Base-by-base conservation (phyloP, 2,113 vertebrate species). In the Scomber colias region DNA sequence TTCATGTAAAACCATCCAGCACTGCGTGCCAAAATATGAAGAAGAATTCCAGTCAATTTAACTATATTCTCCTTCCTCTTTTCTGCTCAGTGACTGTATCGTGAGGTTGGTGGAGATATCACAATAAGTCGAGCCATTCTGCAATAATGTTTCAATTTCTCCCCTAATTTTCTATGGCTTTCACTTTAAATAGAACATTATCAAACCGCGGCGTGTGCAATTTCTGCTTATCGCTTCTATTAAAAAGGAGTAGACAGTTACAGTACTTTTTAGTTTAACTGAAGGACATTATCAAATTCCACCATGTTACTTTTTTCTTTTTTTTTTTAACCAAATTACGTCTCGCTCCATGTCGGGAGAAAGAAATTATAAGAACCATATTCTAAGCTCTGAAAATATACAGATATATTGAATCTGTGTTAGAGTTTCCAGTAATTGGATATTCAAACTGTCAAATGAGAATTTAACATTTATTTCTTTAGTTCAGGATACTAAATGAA, bases 241-340 rank as follows among this genome's bases (percentile, higher is more conserved):
- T 84, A 86, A 89, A 27, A 27, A 86, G 78, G 51, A 19, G n/a
- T 75, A 86, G 72, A 61, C 56, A 27, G 61, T 31, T 60, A 49
- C 54, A 59, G 19, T 70, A 17, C 30, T 45, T 56, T 57, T 51
- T 35, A 31, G 14, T 68, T 50, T 3, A 30, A 51, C 50, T 50
- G 16, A 61, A 57, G 48, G 59, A 69, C 61, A 48, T 69, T 78
- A 75, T 82, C 75, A 50, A 76, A 76, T 55, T 56, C 35, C 16
- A 35, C 56, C 45, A 24, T 65, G 70, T 61, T 59, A 5, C 59
- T 3, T 11, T 59, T 21, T 59, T 56, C 17, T 53, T 50, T 17
- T 27, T 27, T 27, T 27, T 27, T 3, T 27, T 27, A 1, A 50
- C 16, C 75, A 79, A 71, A 68, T 9, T 30, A 67, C 27, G 45